Evolutionary conservation across 2,888 invertebrate genomes (phyloP).

Genomic region (Eupithecia exiguata): DNA sequence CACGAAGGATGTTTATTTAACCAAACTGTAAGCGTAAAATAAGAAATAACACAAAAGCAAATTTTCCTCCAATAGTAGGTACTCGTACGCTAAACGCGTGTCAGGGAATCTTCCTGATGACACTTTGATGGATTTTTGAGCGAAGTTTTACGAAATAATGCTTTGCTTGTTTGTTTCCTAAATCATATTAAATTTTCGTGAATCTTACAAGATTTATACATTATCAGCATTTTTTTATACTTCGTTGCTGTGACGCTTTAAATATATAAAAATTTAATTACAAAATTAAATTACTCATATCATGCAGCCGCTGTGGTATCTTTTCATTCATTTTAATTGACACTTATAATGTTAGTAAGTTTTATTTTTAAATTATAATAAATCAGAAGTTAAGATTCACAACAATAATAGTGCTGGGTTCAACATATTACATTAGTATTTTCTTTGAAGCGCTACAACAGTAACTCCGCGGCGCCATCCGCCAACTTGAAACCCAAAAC

Average conservation of each 20-base stretch:
- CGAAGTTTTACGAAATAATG: constrained; percentile 42
- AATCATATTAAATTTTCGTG: neutral
- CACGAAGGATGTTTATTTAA: neutral
- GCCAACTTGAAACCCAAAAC: constrained; percentile 1
- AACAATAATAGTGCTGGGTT: neutral
- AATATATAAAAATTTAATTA: too few species aligned
- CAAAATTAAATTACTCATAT: too few species aligned
- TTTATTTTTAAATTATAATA: too few species aligned
- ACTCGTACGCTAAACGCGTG: constrained; percentile 54
- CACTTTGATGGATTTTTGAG: constrained; percentile 73
- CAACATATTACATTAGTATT: neutral
- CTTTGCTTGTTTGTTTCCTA: constrained; percentile 22
- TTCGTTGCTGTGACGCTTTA: too few species aligned
- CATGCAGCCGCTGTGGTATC: too few species aligned
- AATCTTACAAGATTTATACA: neutral
- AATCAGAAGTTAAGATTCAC: neutral
- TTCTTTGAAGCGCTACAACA: neutral
- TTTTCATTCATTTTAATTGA: too few species aligned
- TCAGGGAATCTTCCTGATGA: constrained; percentile 64
- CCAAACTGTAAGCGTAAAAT: neutral
- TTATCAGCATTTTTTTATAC: too few species aligned
- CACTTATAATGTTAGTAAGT: too few species aligned
- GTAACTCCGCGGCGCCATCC: neutral
- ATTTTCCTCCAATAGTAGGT: neutral
- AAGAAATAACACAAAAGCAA: neutral